Base-by-base conservation (phyloP, 2,113 vertebrate species). In the Notarius lentiginosus region DNA sequence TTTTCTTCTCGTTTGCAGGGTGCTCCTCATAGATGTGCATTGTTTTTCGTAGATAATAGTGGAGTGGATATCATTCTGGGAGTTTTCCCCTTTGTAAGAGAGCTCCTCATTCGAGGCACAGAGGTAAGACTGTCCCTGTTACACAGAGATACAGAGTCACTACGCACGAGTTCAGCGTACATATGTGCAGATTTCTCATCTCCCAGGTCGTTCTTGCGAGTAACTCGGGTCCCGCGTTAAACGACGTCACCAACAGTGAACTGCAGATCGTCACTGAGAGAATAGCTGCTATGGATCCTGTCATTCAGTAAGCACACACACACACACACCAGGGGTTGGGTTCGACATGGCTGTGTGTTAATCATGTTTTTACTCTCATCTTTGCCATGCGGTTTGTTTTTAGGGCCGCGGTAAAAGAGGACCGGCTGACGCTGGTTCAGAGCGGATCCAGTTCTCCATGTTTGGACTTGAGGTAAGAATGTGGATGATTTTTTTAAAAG, bases 41-140 rank as follows among this genome's bases (percentile, higher is more conserved):
- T 99, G 96, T 98, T 99, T 96, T 99, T 99, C 95, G 98, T 99
- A 96, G 98, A 99, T 97, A 99, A 99, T 96, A 99, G 98, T 95
- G 98, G 98, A 92, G 95, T 99, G 92, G 98, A 99, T 95, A 96
- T 99, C 94, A 99, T 99, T 95, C 96, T 99, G 92, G 98, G 98
- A 90, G 96, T 99, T 93, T 99, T 99, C 94, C 98, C 98, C 92
- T 99, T 99, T 96, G 96, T 99, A 93, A 95, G 98, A 96, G 98
- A 99, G 93, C 97, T 99, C 87, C 97, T 99, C 91, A 95, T 94
- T 93, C 94, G 98, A 91, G 98, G 98, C 90, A 99, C 98, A 5
- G 97, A 99, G 98, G 98, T 99, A 89, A 91, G 92, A 8, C 63
- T 68, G 60, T 61, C 8, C 18, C 11, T 53, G 72, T 2, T 61